Conservation (phyloP, 30 jellyfish, hydroid and myxozoan genomes). For the Sanderia malayensis region DNA sequence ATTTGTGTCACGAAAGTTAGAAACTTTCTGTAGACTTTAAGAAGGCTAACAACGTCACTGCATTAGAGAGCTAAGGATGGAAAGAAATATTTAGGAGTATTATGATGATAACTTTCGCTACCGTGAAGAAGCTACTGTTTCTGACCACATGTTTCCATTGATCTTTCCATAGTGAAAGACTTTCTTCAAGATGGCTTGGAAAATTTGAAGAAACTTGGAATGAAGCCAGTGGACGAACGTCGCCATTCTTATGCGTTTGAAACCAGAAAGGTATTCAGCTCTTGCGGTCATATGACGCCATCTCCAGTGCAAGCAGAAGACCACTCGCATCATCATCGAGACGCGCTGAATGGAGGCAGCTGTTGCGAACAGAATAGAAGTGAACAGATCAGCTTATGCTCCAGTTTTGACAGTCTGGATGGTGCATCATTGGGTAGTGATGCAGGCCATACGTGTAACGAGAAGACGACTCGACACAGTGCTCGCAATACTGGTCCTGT, state of each 20-base stretch:
- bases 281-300: slow-evolving; percentile 18
- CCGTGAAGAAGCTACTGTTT: no score
- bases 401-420: slow-evolving; percentile 64
- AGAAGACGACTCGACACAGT: slow-evolving; percentile 23
- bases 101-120: no score
- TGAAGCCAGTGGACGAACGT: slow-evolving; percentile 54
- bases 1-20: no score
- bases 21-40: no score
- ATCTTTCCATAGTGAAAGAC: slow-evolving; percentile 73
- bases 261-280: slow-evolving; percentile 49
- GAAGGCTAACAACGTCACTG: no score
- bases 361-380: no score
- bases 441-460: slow-evolving; percentile 56
- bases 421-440: slow-evolving; percentile 63
- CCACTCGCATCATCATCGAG: slow-evolving; percentile 24
- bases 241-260: slow-evolving; percentile 57
- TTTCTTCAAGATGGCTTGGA: slow-evolving; percentile 45
- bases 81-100: no score
- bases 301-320: neutral
- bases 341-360: no score
- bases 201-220: slow-evolving; percentile 48
- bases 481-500: no score
- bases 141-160: no score
- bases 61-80: no score
- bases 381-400: slow-evolving; percentile 25